Conservation (phyloP, 2,888 invertebrate genomes). For the Melipona bicolor region DNA sequence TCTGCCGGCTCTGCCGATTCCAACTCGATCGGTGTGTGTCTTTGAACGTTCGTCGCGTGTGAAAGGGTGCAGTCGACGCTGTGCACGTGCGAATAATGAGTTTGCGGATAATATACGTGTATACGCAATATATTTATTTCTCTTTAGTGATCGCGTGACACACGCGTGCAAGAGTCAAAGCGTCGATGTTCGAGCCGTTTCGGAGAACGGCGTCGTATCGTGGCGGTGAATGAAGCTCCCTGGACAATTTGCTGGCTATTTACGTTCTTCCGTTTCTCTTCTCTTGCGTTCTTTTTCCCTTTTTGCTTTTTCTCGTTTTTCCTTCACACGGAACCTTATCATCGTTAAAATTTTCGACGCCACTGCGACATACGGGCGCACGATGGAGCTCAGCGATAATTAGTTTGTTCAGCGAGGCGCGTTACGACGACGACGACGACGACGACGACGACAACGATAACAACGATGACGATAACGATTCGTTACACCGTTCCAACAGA, state of each 20-base stretch:
- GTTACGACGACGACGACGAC: slow-evolving; percentile 35
- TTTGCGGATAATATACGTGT: slow-evolving; percentile 18
- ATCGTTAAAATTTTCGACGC: slow-evolving; percentile 11
- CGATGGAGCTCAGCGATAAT: slow-evolving; percentile 36
- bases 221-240: slow-evolving; percentile 42
- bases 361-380: slow-evolving; percentile 6
- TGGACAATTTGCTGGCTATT: slow-evolving; percentile 23
- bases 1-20: neutral
- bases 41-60: slow-evolving; percentile 9
- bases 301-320: neutral
- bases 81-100: slow-evolving; percentile 42
- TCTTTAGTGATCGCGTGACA: slow-evolving; percentile 12
- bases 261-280: neutral
- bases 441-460: slow-evolving; percentile 21
- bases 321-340: neutral
- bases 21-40: neutral
- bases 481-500: slow-evolving; percentile 36
- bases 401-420: slow-evolving; percentile 48
- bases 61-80: slow-evolving; percentile 42
- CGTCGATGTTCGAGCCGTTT: neutral
- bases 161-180: slow-evolving; percentile 16
- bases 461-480: slow-evolving; percentile 41
- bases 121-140: slow-evolving; percentile 3
- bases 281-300: neutral
- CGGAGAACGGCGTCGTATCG: neutral